A percentile compares a stretch with the other conserved stretches of the same genome.
Evolutionary conservation across 2,797 vertebrate species (phyloP).

Genomic region (Rhinella marina): DNA sequence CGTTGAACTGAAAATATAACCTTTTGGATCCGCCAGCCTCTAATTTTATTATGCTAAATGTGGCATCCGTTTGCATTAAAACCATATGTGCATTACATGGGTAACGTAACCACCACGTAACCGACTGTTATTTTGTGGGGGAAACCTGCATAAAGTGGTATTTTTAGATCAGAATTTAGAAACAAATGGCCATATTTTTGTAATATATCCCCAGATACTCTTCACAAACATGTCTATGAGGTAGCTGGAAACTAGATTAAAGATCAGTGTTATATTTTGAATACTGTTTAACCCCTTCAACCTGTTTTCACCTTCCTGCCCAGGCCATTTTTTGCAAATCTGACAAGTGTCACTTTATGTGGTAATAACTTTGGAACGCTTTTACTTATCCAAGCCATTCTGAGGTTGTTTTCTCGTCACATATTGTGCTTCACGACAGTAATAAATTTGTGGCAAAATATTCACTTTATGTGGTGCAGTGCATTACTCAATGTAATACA

Average conservation of each 20-base stretch:
- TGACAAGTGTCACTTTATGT: no score
- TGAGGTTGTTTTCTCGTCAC: no score
- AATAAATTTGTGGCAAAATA: no score
- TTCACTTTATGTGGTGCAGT: no score
- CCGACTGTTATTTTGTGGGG: neutral
- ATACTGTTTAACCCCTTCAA: no score
- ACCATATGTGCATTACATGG: neutral
- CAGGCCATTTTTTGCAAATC: no score
- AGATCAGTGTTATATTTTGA: no score
- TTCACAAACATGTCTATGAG: neutral
- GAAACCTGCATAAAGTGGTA: neutral
- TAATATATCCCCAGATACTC: neutral
- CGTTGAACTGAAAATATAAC: neutral
- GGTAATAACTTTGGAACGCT: no score
- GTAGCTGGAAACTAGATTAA: neutral
- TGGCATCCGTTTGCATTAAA: neutral
- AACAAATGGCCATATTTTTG: neutral
- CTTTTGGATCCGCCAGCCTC: neutral
- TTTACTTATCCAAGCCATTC: no score
- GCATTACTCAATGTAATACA: no score
- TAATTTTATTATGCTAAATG: neutral
- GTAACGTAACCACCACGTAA: neutral
- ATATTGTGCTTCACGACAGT: no score
- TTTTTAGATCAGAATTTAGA: neutral
- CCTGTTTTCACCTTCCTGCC: no score